Conservation (phyloP, 2,797 vertebrate species). For the Chromobotia macracanthus region DNA sequence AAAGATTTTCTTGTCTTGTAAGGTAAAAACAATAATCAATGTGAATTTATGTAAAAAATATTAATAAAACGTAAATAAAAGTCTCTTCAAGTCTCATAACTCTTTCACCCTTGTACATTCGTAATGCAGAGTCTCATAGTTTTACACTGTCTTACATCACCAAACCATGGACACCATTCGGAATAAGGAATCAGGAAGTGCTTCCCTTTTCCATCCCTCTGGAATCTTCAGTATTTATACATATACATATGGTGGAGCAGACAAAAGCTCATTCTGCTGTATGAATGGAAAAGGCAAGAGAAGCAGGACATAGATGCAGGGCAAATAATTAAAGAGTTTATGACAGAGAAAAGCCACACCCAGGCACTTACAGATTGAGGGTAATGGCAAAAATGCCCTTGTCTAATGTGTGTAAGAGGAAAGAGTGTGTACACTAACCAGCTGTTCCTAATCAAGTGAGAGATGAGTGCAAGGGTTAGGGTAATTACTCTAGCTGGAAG, state of each 20-base stretch:
- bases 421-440: conserved; percentile 38
- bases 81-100: background rate
- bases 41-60: too few species aligned
- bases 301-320: conserved; percentile 16
- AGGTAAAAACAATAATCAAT: too few species aligned
- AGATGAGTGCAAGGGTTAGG: conserved; percentile 50
- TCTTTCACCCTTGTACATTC: background rate
- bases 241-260: background rate
- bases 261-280: background rate
- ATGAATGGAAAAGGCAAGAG: conserved; percentile 17
- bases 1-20: too few species aligned
- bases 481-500: conserved; percentile 50
- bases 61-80: too few species aligned
- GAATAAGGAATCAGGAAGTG: background rate
- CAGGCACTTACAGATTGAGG: conserved; percentile 42
- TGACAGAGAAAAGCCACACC: conserved; percentile 29
- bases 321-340: conserved; percentile 38
- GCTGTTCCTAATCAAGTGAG: conserved; percentile 49
- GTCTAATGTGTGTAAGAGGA: conserved; percentile 8
- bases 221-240: background rate
- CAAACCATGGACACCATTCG: background rate
- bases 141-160: background rate
- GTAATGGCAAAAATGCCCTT: conserved; percentile 38
- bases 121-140: background rate
- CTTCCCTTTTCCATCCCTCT: background rate